Evolutionary conservation across 2,888 invertebrate species (phyloP), one percentile per base, ranked within the genome.

Genomic region (Andrena hattorfiana): DNA sequence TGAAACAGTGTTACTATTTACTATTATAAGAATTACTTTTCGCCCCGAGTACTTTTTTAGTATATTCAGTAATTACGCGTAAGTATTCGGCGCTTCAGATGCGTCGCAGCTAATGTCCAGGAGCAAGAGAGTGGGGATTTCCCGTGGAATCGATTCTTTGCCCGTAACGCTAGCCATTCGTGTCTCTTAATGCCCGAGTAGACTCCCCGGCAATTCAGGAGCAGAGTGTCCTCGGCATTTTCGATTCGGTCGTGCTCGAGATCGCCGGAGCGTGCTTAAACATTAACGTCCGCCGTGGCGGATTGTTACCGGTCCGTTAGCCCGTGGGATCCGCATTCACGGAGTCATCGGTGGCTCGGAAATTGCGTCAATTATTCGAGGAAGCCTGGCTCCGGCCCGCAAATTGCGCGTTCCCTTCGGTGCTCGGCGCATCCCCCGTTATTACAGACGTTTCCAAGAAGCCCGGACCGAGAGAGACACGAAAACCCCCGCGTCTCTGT

Each of bases 341-440:
- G 62, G 74, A 81, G 82, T 78, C 85, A 80, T 86, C 81, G 86
- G 80, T 66, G 81, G 76, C 76, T 68, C 62, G 82, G 86, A 88
- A 88, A 88, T 87, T 88, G 85, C 87, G 85, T 88, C 85, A 88
- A 88, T 88, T 87, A 88, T 88, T 87, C 81, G 86, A 80, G 81
- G 80, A 88, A 78, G 80, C 80, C 74, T 32, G 80, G 75, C 70
- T 7, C 67, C 59, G 60, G 63, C 68, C 59, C 82, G 83, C 86
- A 83, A 87, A 87, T 85, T 86, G 85, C 86, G 63, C 85, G 84
- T 81, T 79, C 84, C 71, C 72, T 71, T 35, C 23, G 56, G 64
- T 66, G 42, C 64, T 67, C 60, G 63, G 63, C 59, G 35, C 32
- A 56, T 73, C 70, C 68, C 51, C 77, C 74, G 74, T 84, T 84